Evolutionary conservation across 2,888 invertebrate genomes (phyloP).

Genomic region (Brenthis ino): DNA sequence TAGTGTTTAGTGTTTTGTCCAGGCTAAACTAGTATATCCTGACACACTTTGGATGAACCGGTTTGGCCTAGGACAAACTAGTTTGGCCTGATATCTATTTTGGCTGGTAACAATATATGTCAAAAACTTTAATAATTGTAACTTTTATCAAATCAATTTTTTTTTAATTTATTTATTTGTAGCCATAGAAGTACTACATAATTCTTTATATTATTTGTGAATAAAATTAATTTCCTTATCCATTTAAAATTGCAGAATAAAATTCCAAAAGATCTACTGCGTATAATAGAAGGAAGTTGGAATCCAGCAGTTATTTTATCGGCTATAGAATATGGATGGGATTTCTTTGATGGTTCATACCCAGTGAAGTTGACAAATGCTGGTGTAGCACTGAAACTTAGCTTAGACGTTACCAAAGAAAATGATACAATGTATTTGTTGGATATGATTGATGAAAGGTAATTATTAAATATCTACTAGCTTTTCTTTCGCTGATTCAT

Average conservation of each 20-base stretch:
- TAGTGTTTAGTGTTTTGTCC: too few relatives aligned
- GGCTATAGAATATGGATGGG: constrained; percentile 89
- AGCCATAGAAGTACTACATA: too few relatives aligned
- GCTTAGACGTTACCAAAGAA: constrained; percentile 64
- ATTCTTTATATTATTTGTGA: not conserved
- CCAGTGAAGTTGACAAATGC: constrained; percentile 87
- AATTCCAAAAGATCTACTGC: constrained; percentile 86
- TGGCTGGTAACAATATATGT: too few relatives aligned
- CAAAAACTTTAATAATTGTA: too few relatives aligned
- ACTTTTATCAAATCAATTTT: too few relatives aligned
- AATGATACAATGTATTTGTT: constrained; percentile 74
- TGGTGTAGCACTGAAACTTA: constrained; percentile 86
- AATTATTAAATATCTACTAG: constrained; percentile 41
- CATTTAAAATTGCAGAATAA: constrained; percentile 70
- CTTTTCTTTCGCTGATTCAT: too few relatives aligned
- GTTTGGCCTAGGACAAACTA: too few relatives aligned
- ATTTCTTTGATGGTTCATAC: constrained; percentile 94
- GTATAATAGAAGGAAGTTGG: constrained; percentile 90
- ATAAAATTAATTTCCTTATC: constrained; percentile 13
- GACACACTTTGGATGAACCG: too few relatives aligned
- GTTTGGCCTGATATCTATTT: too few relatives aligned
- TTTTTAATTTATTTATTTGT: too few relatives aligned
- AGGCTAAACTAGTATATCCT: too few relatives aligned
- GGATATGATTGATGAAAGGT: constrained; percentile 82
- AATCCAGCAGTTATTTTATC: constrained; percentile 87